These are phyloP conservation scores for Drosophila multiciliata DNA, from an alignment of 2,888 invertebrate species.

Conservation along the genomic window DNA sequence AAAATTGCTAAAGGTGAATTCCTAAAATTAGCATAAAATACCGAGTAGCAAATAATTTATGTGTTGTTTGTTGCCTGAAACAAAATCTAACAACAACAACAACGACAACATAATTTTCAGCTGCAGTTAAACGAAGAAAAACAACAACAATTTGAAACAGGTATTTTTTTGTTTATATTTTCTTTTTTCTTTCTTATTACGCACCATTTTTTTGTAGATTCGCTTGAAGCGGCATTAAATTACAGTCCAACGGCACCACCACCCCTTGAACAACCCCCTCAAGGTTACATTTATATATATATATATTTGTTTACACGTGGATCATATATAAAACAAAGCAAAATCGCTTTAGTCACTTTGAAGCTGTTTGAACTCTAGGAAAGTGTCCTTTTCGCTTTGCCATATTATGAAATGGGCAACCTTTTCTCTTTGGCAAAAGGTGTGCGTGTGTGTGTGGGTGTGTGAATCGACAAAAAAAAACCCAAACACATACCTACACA, in stretches of 20 bases:
- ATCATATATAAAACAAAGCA: conserved; percentile 69
- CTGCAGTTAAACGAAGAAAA: conserved; percentile 58
- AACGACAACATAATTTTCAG: conserved; percentile 12
- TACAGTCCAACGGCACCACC: conserved; percentile 38
- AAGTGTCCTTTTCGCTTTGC: conserved; percentile 72
- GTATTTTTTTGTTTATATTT: conserved; percentile 4
- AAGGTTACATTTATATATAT: not conserved
- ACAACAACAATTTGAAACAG: conserved; percentile 15
- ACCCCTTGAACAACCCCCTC: not conserved
- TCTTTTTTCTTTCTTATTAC: conserved; percentile 8
- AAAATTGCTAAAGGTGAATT: conserved; percentile 27
- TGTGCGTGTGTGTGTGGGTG: not conserved
- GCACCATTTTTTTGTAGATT: conserved; percentile 42
- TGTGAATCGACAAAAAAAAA: conserved; percentile 38
- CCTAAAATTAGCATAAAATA: conserved; percentile 44
- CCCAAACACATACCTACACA: conserved; percentile 20
- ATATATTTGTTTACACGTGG: conserved; percentile 26
- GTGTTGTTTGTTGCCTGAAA: conserved; percentile 28
- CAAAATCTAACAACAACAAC: conserved; percentile 8
- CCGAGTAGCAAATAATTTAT: conserved; percentile 43
- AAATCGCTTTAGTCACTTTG: conserved; percentile 64
- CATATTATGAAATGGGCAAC: conserved; percentile 55
- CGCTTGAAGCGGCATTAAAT: conserved; percentile 64
- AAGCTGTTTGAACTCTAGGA: conserved; percentile 59
- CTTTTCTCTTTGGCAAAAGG: conserved; percentile 30